phyloP scores from a whole-genome alignment of 2,888 invertebrate genomes.

The Rhopalosiphum nymphaeae region DNA sequence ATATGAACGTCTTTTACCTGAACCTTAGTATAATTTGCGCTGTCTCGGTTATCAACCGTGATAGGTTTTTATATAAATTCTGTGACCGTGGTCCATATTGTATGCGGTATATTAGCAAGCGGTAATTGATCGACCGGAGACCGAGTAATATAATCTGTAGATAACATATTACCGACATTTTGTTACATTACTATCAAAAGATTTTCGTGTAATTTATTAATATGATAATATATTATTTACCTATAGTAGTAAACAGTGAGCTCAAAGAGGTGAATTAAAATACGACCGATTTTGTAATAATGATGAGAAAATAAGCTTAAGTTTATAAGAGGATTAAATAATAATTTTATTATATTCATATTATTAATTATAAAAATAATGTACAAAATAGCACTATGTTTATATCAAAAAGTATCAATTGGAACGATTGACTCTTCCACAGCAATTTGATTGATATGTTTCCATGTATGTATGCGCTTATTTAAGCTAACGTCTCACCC shows the following conservation, averaged over 20 bases:
- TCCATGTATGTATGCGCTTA: too few species aligned
- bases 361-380: background rate
- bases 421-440: too few species aligned
- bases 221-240: background rate
- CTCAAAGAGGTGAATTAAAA: background rate
- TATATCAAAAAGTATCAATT: too few species aligned
- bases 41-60: background rate
- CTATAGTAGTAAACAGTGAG: too few species aligned
- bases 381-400: too few species aligned
- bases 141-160: background rate
- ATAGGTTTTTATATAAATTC: background rate
- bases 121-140: background rate
- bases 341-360: background rate
- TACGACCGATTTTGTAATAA: background rate
- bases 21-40: background rate
- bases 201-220: background rate
- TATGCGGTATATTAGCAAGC: background rate
- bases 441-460: too few species aligned
- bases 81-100: background rate
- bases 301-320: background rate
- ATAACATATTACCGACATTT: background rate
- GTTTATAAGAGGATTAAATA: background rate
- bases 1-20: background rate
- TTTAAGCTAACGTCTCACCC: too few species aligned
- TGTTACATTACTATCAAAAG: background rate